A percentile compares a stretch with the other conserved stretches of the same genome.
Evolutionary conservation across 1,140 invertebrate genomes (phyloP).

Genomic region (Chionoecetes opilio): DNA sequence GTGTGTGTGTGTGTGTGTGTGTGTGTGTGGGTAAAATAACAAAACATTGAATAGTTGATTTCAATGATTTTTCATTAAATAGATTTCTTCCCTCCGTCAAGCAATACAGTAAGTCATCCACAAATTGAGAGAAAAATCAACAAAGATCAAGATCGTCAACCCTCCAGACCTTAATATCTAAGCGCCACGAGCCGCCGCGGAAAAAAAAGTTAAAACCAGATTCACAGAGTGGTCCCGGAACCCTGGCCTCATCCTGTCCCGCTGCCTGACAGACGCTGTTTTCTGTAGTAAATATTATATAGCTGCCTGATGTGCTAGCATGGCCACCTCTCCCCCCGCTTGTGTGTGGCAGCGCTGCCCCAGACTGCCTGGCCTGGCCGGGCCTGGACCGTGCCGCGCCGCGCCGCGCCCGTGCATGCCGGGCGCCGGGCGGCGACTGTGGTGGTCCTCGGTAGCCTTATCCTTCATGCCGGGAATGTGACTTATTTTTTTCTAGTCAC

Average conservation of each 20-base stretch:
- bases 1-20: too few species aligned
- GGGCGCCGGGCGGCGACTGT: neutral
- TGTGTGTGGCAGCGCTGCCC: neutral
- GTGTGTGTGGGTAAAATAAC: too few species aligned
- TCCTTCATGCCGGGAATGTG: neutral
- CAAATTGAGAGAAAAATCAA: neutral
- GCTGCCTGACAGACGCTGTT: neutral
- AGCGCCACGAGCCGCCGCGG: neutral
- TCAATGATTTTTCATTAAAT: too few species aligned
- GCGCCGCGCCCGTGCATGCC: neutral
- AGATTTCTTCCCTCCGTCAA: too few species aligned
- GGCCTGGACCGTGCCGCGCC: neutral
- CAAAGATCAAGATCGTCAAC: too few species aligned
- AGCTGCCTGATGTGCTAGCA: neutral
- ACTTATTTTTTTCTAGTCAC: neutral
- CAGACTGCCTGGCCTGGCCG: neutral
- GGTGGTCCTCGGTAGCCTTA: neutral
- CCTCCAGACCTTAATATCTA: constrained; percentile 2
- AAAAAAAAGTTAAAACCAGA: neutral
- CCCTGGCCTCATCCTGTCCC: neutral
- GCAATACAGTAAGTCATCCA: too few species aligned
- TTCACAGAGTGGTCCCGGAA: neutral
- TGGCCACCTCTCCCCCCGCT: neutral
- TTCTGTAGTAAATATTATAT: neutral
- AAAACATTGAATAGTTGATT: too few species aligned